Conservation (phyloP, 2,113 vertebrate species). For the Stercorarius parasiticus region DNA sequence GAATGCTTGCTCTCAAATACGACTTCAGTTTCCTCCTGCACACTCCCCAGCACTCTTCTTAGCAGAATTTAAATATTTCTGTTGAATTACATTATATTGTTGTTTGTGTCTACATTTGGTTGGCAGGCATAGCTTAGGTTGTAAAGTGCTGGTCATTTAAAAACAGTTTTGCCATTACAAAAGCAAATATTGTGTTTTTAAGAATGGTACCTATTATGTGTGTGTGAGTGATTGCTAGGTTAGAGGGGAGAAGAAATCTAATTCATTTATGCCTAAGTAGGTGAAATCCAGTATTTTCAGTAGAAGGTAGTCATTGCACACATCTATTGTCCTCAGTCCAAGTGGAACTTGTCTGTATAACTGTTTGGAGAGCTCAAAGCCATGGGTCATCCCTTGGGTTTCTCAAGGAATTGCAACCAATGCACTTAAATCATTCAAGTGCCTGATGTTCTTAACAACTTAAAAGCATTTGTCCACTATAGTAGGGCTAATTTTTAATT, state of each 20-base stretch:
- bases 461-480: slow-evolving; percentile 37
- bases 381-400: not conserved
- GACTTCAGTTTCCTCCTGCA: not conserved
- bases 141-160: not conserved
- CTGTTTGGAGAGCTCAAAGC: not conserved
- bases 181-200: not conserved
- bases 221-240: not conserved
- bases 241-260: not conserved
- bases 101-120: not conserved
- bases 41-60: not conserved
- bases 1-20: not conserved
- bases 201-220: not conserved
- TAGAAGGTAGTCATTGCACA: not conserved
- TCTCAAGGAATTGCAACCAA: not conserved
- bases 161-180: not conserved
- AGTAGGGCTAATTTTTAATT: slow-evolving; percentile 57
- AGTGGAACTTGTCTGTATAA: not conserved
- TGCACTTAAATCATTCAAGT: not conserved
- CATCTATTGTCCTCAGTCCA: not conserved
- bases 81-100: not conserved
- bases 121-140: not conserved
- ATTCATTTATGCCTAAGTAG: not conserved
- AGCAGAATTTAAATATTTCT: not conserved
- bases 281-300: not conserved
- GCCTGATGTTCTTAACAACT: slow-evolving; percentile 28